A percentile compares a stretch with the other conserved stretches of the same genome.
phyloP scores from a whole-genome alignment of 2,797 vertebrate genomes.

The Anas acuta region DNA sequence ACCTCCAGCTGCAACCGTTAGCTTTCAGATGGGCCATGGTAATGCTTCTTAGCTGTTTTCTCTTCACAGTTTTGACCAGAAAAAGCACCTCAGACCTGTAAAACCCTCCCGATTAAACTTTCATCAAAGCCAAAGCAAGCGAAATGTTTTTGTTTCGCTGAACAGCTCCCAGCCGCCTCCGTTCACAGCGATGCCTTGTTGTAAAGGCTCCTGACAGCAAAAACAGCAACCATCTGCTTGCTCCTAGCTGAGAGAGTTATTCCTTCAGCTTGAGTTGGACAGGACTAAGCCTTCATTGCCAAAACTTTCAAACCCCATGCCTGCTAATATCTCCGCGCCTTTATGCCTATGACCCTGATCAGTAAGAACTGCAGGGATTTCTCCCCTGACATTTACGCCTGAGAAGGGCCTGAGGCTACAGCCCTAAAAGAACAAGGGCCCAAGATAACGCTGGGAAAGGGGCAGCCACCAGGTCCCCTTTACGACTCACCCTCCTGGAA shows the following conservation, averaged over 20 bases:
- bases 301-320: not conserved
- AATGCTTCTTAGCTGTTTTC: not conserved
- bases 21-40: not conserved
- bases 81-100: not conserved
- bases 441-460: not conserved
- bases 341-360: not conserved
- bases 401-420: not conserved
- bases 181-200: not conserved
- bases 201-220: not conserved
- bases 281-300: not conserved
- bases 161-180: not conserved
- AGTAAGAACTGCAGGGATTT: not conserved
- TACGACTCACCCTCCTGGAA: not conserved
- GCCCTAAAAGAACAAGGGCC: not conserved
- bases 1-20: not conserved
- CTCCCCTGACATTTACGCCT: not conserved
- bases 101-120: not conserved
- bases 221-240: not conserved
- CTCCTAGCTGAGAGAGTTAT: not conserved
- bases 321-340: not conserved
- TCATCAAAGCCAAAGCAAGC: not conserved
- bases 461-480: rapidly evolving
- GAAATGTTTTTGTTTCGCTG: not conserved
- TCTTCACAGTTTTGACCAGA: not conserved
- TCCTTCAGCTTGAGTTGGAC: not conserved